phyloP scores from a whole-genome alignment of 1,140 invertebrate genomes.

The Wiebesia pumilae region DNA sequence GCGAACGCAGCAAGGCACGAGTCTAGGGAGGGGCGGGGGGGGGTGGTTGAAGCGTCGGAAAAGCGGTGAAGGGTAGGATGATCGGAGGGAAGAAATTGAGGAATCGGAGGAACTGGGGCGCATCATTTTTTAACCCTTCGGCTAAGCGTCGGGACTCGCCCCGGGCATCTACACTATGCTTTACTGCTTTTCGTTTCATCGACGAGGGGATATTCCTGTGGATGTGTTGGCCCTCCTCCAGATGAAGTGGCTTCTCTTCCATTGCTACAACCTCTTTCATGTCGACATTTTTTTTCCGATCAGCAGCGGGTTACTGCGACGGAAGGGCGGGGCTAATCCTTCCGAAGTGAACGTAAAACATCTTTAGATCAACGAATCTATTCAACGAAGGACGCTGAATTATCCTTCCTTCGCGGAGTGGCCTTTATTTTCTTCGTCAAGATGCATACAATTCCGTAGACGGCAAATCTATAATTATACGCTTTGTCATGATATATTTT shows the following conservation, averaged over 20 bases:
- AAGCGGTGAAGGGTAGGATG: not conserved
- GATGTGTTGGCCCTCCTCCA: not conserved
- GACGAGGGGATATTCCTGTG: not conserved
- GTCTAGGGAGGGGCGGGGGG: not conserved
- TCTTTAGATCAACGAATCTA: not conserved
- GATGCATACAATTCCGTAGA: no score
- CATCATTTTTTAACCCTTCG: conserved; percentile 33
- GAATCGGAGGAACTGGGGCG: conserved; percentile 35
- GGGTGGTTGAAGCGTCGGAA: not conserved
- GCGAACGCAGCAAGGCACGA: no score
- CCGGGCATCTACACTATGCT: not conserved
- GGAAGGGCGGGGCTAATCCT: not conserved
- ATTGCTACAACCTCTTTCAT: not conserved
- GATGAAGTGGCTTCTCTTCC: not conserved
- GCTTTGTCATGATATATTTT: no score
- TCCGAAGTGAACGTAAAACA: not conserved
- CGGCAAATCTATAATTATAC: no score
- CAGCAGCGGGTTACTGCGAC: not conserved
- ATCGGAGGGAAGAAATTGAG: not conserved
- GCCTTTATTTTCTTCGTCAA: not conserved
- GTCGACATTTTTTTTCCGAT: not conserved
- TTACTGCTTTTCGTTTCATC: not conserved
- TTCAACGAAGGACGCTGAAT: not conserved
- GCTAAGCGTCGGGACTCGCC: not conserved
- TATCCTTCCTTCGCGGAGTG: not conserved